Evolutionary conservation across 1,140 invertebrate species (phyloP), one percentile per base, ranked within the genome.

Genomic region (Drosophila mayri): DNA sequence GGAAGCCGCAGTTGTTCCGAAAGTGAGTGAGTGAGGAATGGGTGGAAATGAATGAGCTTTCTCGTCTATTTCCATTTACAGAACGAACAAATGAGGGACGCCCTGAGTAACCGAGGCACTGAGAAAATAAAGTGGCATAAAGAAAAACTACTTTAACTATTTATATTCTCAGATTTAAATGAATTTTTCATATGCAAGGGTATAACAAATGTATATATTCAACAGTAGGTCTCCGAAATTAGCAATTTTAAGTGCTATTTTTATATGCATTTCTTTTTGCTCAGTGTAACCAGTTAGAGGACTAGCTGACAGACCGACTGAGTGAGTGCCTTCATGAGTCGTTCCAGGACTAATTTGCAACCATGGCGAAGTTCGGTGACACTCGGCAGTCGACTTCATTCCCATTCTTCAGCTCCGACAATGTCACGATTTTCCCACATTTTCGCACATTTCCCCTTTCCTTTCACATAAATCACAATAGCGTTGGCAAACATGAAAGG

Each of bases 381-480:
- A 61, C 49, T 79, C 46, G 50, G 28, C n/a, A 49, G 32, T 3
- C 18, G 3, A 22, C 32, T 54, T n/a, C 20, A 41, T 59, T 35
- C 40, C 40, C 37, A 57, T 22, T 30, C 32, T 41, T 37, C n/a
- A 2, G 54, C 54, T 37, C 37, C 43, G 25, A 47, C 35, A 40
- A 8, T 38, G 68, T 41, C 68, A 70, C 41, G 68, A 9, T 25
- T 25, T 14, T n/a, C 35, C 37, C 38, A 14, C 40, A 9, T 18
- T 11, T n/a, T 11, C 28, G 28, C 32, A n/a, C 6, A n/a, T n/a
- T 20, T 32, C n/a, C n/a, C 44, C 18, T 4, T 11, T 3, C 25
- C 46, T 11, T 57, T 60, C 55, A 71, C 59, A 82, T 71, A 79
- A 79, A 79, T 86, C 57, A 62, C 81, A 80, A 72, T 71, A 64